Conservation (phyloP, 2,113 vertebrate genomes). For the Daboia siamensis region DNA sequence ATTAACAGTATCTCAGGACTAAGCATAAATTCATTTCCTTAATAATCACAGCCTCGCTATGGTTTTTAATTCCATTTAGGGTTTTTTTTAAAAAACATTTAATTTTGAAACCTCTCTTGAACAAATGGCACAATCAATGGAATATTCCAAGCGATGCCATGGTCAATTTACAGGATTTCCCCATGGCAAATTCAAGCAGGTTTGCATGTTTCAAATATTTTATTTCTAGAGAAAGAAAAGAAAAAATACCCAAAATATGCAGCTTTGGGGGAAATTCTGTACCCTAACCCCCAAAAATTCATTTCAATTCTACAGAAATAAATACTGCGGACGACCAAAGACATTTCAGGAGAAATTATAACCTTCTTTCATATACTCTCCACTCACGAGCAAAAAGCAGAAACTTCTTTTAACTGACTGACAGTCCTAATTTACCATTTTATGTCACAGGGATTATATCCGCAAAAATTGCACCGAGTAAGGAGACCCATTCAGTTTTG, state of each 20-base stretch:
- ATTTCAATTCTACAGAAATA: not conserved
- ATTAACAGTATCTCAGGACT: not conserved
- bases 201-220: not conserved
- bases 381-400: not conserved
- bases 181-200: not conserved
- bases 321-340: not conserved
- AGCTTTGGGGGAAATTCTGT: too few species aligned
- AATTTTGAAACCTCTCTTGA: not conserved
- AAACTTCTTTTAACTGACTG: not conserved
- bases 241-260: too few species aligned
- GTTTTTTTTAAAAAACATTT: not conserved
- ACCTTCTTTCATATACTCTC: not conserved
- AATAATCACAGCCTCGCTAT: not conserved
- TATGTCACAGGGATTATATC: not conserved
- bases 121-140: not conserved
- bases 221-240: not conserved
- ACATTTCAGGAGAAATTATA: not conserved
- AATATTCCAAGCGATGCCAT: not conserved
- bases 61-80: not conserved
- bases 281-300: too few species aligned
- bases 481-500: too few species aligned
- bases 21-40: not conserved
- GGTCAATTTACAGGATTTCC: not conserved
- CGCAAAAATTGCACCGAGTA: too few species aligned
- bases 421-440: not conserved